Conservation (phyloP, 2,113 vertebrate species). For the Callopanchax toddi region DNA sequence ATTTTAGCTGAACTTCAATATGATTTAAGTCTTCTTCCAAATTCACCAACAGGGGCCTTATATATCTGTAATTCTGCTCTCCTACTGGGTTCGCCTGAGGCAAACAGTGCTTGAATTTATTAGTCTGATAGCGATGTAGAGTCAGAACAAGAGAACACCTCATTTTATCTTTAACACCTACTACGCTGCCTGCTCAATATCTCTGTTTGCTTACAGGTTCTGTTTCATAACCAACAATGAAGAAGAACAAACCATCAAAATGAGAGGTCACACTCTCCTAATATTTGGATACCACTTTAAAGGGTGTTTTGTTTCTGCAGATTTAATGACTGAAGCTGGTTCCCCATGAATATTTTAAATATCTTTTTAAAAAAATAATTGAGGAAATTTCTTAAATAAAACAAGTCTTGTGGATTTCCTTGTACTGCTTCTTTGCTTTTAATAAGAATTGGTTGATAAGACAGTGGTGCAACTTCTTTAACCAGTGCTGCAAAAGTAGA, state of each 20-base stretch:
- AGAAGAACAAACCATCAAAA: not conserved
- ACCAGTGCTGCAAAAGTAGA: not conserved
- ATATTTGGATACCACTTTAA: not conserved
- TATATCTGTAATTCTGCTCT: conserved; percentile 5
- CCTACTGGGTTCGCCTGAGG: conserved; percentile 11
- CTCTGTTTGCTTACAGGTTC: conserved; percentile 3
- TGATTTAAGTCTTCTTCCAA: conserved; percentile 12
- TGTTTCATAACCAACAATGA: not conserved
- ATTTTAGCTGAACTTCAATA: conserved; percentile 12
- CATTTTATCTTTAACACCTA: not conserved
- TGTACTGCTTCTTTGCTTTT: not conserved
- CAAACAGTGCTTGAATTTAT: conserved; percentile 12
- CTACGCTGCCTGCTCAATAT: not conserved
- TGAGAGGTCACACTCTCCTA: not conserved
- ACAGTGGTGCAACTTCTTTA: not conserved
- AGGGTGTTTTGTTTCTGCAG: not conserved
- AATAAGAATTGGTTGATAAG: not conserved
- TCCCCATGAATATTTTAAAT: not conserved
- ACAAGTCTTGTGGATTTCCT: not conserved
- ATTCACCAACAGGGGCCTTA: not conserved
- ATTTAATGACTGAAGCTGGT: not conserved
- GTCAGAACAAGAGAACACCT: conserved; percentile 3
- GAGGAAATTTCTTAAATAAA: not conserved
- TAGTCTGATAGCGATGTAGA: conserved; percentile 7
- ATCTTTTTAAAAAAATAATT: not conserved